These are phyloP conservation scores for Onychomys arenicola DNA, from an alignment of 2,797 vertebrate species.

Conservation along the genomic window DNA sequence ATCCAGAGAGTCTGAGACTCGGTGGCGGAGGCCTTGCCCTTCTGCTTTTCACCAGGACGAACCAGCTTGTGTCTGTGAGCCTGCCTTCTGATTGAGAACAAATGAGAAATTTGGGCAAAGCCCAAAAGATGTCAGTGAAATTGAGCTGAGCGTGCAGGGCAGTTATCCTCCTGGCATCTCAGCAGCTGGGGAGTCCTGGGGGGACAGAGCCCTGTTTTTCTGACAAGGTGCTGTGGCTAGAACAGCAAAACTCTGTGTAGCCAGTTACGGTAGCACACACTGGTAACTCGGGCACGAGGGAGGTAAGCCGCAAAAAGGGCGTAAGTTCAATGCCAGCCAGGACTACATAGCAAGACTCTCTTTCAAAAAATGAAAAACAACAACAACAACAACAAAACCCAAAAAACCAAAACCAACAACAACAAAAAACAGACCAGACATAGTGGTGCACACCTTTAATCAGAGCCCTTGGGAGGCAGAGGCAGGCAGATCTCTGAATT, in stretches of 20 bases:
- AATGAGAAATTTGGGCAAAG: neutral
- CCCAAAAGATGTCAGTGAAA: neutral
- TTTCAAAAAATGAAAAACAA: neutral
- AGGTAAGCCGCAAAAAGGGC: neutral
- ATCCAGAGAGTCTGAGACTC: neutral
- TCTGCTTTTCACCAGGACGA: neutral
- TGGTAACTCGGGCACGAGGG: neutral
- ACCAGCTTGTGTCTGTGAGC: neutral
- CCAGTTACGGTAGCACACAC: neutral
- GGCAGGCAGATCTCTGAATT: neutral
- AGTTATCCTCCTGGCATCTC: neutral
- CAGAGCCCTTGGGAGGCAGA: neutral
- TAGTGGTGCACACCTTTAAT: neutral
- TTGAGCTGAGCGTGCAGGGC: neutral
- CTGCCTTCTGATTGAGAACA: neutral
- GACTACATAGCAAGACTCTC: neutral
- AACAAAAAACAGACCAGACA: no score
- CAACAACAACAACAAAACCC: no score
- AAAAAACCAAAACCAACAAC: no score
- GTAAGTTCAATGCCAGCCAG: neutral
- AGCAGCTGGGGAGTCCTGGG: fast-evolving
- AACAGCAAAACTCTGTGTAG: neutral
- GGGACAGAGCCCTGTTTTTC: neutral
- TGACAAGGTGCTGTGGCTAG: neutral
- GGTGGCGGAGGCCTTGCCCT: neutral